Evolutionary conservation across 1,140 invertebrate species (phyloP).

Genomic region (Arion vulgaris): DNA sequence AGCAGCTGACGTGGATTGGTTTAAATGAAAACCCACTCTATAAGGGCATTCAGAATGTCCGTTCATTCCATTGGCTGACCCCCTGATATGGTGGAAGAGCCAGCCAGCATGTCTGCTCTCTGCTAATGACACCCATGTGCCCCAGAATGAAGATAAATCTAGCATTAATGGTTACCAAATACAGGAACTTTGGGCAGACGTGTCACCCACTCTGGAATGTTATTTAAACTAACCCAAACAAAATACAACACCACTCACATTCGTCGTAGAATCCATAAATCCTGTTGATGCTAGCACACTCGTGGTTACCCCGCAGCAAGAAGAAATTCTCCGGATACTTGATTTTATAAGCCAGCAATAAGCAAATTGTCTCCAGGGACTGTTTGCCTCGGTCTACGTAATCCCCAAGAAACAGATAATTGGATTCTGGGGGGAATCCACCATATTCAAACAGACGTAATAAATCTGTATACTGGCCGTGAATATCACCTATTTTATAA

Average conservation of each 20-base stretch:
- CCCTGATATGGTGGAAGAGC: too few relatives aligned
- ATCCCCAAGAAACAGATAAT: conserved; percentile 76
- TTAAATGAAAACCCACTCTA: too few relatives aligned
- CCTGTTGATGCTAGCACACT: conserved; percentile 79
- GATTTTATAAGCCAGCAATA: conserved; percentile 73
- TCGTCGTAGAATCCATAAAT: conserved; percentile 77
- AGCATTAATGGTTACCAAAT: too few relatives aligned
- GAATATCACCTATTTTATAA: conserved; percentile 76
- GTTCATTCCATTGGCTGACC: too few relatives aligned
- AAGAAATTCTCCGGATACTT: conserved; percentile 79
- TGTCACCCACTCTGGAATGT: too few relatives aligned
- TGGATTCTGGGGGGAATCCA: conserved; percentile 77
- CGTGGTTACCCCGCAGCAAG: conserved; percentile 80
- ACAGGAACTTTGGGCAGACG: too few relatives aligned
- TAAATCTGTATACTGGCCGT: conserved; percentile 77
- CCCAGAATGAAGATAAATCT: too few relatives aligned
- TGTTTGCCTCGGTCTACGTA: conserved; percentile 78
- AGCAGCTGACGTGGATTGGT: too few relatives aligned
- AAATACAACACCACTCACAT: conserved; percentile 64
- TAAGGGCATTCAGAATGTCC: too few relatives aligned
- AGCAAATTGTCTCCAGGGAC: conserved; percentile 75
- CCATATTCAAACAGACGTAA: conserved; percentile 77
- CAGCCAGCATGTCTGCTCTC: too few relatives aligned
- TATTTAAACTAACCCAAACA: too few relatives aligned
- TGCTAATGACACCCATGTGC: too few relatives aligned